Evolutionary conservation across 2,888 invertebrate genomes (phyloP).

Genomic region (Polydrusus cervinus): DNA sequence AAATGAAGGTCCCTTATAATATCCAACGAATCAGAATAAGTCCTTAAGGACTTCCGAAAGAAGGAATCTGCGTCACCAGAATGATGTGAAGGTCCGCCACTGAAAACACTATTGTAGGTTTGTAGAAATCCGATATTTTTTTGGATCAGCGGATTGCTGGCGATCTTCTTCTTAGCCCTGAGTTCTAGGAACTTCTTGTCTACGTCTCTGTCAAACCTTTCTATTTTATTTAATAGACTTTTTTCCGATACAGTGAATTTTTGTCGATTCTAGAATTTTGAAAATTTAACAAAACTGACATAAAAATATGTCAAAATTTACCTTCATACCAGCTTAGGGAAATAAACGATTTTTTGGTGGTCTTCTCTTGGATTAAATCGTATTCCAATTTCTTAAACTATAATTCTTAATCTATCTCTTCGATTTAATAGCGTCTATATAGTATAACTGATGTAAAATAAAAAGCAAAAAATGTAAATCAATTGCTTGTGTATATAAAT

Average conservation of each 20-base stretch:
- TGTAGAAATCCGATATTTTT: constrained; percentile 60
- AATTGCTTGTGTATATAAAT: not conserved
- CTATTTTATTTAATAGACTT: constrained; percentile 46
- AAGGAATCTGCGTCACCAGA: constrained; percentile 66
- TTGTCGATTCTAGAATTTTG: constrained; percentile 57
- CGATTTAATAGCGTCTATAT: not conserved
- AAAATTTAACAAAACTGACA: constrained; percentile 29
- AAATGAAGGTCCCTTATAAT: constrained; percentile 58
- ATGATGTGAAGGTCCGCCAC: constrained; percentile 54
- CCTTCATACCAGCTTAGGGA: constrained; percentile 37
- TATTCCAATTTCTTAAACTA: not conserved
- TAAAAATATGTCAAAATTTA: constrained; percentile 47
- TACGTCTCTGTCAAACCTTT: constrained; percentile 45
- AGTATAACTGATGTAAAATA: not conserved
- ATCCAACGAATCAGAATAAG: constrained; percentile 64
- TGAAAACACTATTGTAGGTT: constrained; percentile 59
- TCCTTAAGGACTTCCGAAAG: constrained; percentile 66
- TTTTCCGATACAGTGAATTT: constrained; percentile 62
- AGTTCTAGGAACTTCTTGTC: constrained; percentile 51
- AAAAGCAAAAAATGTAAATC: not conserved
- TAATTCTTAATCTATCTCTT: not conserved
- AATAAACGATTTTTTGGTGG: not conserved
- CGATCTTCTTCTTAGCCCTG: constrained; percentile 54
- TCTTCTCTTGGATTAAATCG: not conserved
- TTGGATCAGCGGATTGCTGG: constrained; percentile 59